Evolutionary conservation across 64 coral and sea anemone genomes (phyloP).

Genomic region (Montipora foliosa): DNA sequence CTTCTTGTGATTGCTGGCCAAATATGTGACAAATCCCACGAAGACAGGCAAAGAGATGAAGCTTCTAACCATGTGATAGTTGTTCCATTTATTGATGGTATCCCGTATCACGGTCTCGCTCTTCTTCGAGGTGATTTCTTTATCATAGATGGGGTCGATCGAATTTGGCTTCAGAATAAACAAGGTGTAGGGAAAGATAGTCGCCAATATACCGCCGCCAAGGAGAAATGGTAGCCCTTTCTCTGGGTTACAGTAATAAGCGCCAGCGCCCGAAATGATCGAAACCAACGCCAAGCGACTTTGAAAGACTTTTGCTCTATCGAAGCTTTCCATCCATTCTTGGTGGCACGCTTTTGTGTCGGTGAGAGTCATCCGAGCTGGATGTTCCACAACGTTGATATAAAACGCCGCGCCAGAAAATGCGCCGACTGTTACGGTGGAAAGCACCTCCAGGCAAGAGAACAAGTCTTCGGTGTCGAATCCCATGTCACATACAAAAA

Average conservation of each 20-base stretch:
- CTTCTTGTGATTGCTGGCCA: conserved; percentile 42
- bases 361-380: conserved; percentile 68
- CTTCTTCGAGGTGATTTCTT: conserved; percentile 78
- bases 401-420: conserved; percentile 71
- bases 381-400: conserved; percentile 84
- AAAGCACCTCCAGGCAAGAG: conserved; percentile 59
- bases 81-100: conserved; percentile 84
- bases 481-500: conserved; percentile 33
- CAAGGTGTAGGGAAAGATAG: conserved; percentile 76
- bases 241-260: conserved; percentile 78
- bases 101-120: conserved; percentile 79
- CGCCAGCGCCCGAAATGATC: conserved; percentile 57
- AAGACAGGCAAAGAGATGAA: conserved; percentile 51
- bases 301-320: conserved; percentile 81
- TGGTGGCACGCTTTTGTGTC: conserved; percentile 82
- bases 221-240: conserved; percentile 77
- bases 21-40: conserved; percentile 51
- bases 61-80: conserved; percentile 74
- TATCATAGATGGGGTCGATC: conserved; percentile 95
- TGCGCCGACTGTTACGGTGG: conserved; percentile 70
- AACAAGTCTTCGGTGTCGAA: conserved; percentile 81
- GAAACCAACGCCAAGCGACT: conserved; percentile 59
- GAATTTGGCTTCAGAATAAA: conserved; percentile 81
- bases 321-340: conserved; percentile 90
- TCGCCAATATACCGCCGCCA: conserved; percentile 54